A percentile compares a stretch with the other conserved stretches of the same genome.
Evolutionary conservation across 2,113 vertebrate species (phyloP).

Genomic region (Heliornis fulica): DNA sequence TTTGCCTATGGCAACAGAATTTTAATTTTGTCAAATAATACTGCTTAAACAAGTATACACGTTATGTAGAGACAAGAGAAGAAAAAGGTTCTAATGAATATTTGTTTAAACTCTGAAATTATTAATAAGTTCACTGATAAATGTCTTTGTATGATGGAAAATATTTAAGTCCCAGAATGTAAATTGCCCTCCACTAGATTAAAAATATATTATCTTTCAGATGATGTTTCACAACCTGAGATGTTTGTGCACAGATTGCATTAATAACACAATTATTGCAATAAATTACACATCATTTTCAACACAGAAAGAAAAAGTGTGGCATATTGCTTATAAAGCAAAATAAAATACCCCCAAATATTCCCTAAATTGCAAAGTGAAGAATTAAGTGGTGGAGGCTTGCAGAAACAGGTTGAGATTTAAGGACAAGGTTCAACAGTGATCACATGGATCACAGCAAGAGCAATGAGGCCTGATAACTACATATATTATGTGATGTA

Average conservation of each 20-base stretch:
- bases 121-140: not conserved
- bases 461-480: not conserved
- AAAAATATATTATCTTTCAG: not conserved
- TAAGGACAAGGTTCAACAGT: not conserved
- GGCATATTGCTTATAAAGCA: accelerated
- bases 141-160: not conserved
- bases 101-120: not conserved
- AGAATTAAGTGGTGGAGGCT: not conserved
- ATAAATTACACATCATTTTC: not conserved
- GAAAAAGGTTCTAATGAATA: not conserved
- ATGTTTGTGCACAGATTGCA: not conserved
- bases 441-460: not conserved
- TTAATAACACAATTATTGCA: not conserved
- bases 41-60: not conserved
- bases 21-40: not conserved
- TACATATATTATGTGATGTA: not conserved
- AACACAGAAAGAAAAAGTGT: not conserved
- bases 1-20: not conserved
- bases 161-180: not conserved
- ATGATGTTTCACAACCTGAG: not conserved
- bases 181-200: not conserved
- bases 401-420: not conserved
- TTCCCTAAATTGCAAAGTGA: not conserved
- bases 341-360: not conserved
- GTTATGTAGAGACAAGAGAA: not conserved